A percentile compares a stretch with the other conserved stretches of the same genome.
Conservation (phyloP, 2,888 invertebrate genomes). For the Heliothis peltigera region DNA sequence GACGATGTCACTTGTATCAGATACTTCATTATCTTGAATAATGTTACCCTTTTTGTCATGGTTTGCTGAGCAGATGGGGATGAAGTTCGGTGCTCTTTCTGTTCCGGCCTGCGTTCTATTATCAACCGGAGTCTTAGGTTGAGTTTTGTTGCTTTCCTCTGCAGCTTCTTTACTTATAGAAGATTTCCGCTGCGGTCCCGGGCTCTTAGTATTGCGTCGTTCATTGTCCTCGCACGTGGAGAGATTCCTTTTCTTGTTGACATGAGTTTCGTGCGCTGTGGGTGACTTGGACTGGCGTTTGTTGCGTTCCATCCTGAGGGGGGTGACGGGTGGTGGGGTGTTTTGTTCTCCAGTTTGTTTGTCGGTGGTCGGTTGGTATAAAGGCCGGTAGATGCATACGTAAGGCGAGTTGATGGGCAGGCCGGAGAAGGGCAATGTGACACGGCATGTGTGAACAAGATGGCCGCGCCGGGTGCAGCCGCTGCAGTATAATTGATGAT, state of each 20-base stretch:
- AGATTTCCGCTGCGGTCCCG: conserved; percentile 63
- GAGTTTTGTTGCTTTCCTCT: conserved; percentile 54
- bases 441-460: conserved; percentile 81
- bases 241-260: conserved; percentile 75
- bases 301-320: conserved; percentile 56
- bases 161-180: conserved; percentile 59
- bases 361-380: conserved; percentile 57
- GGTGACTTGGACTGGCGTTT: conserved; percentile 85
- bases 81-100: conserved; percentile 75
- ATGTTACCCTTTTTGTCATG: conserved; percentile 81
- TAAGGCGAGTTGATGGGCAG: conserved; percentile 82
- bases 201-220: conserved; percentile 62
- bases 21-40: conserved; percentile 86
- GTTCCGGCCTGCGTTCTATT: conserved; percentile 39
- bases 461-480: conserved; percentile 90
- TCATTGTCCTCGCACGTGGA: conserved; percentile 65
- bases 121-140: conserved; percentile 48
- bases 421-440: conserved; percentile 80
- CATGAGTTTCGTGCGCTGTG: conserved; percentile 73
- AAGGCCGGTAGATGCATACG: conserved; percentile 77
- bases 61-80: conserved; percentile 75
- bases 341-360: conserved; percentile 49
- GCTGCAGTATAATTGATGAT: conserved; percentile 86
- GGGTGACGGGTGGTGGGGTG: conserved; percentile 47
- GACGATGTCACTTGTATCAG: conserved; percentile 82